Base-by-base conservation (phyloP, 2,113 vertebrate species). In the Cheirogaleus medius region DNA sequence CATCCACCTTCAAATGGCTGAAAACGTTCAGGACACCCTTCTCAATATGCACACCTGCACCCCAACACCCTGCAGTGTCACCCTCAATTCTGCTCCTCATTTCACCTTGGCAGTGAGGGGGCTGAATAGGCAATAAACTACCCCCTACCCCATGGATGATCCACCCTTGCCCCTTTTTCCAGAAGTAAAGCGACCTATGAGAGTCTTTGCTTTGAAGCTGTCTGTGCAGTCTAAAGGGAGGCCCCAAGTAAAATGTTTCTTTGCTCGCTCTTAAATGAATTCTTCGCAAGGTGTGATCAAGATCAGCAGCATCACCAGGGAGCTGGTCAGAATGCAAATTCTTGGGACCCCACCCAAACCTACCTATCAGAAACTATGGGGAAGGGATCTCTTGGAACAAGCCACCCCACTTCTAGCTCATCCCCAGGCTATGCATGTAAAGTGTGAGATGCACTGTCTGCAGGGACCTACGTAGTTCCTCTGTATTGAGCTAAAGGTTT, bases 261-360 rank as follows among this genome's bases (percentile, higher is more conserved):
- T 69, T 32, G 14, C 34, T 94, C 54, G 20, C 27, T 93, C 82
- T 89, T 44, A 34, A 56, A 78, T 83, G 42, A 42, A 39, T 88
- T 63, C 60, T 87, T 71, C n/a, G 14, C 15, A 82, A 81, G 3
- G 11, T 66, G 3, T 56, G 58, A 32, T 10, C 34, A 85, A 93
- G 29, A 66, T 20, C 2, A 74, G 10, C 9, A 91, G 27, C 5
- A 78, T 15, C 21, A 73, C 8, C 8, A 29, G 11, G 20, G 32
- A 73, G 18, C 12, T 81, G 10, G 49, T 44, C 68, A 94, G 44
- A 78, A 68, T 68, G 58, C 27, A 84, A 81, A 92, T 66, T 66
- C 14, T 86, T 6, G 4, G 56, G 11, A 90, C 12, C 14, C 32
- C 34, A 93, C 49, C 25, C 49, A 94, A 29, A 78, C 7, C 17